phyloP scores from a whole-genome alignment of 2,888 invertebrate species.

The Diaphora mendica region DNA sequence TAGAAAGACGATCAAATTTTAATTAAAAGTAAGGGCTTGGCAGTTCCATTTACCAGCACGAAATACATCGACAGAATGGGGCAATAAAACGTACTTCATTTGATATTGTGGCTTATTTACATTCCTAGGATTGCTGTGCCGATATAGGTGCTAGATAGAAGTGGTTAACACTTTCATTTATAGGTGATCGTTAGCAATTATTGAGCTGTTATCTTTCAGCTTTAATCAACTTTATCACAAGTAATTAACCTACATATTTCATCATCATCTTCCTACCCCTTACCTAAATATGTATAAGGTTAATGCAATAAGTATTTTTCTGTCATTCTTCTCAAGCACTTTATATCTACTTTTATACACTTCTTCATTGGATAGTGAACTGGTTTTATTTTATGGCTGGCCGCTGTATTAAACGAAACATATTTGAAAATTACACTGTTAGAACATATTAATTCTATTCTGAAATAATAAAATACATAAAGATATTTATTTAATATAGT shows the following conservation, averaged over 20 bases:
- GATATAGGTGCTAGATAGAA: conserved; percentile 20
- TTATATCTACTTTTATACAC: no score
- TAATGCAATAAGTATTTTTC: no score
- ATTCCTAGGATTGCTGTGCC: conserved; percentile 27
- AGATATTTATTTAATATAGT: no score
- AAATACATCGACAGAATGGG: conserved; percentile 22
- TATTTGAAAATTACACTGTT: no score
- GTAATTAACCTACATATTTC: neutral
- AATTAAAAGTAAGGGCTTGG: conserved; percentile 33
- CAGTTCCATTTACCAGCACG: conserved; percentile 41
- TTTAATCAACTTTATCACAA: neutral
- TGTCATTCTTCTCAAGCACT: no score
- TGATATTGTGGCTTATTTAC: conserved; percentile 22
- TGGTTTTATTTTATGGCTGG: no score
- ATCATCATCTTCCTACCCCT: neutral
- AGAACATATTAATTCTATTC: no score
- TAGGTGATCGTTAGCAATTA: neutral
- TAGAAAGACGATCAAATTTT: conserved; percentile 30
- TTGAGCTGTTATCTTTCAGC: neutral
- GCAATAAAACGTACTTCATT: conserved; percentile 32
- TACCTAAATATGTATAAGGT: no score
- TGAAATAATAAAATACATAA: no score
- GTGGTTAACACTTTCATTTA: conserved; percentile 16
- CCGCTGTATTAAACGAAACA: no score
- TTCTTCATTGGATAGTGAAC: no score